Evolutionary conservation across 2,797 vertebrate species (phyloP), one percentile per base, ranked within the genome.

Genomic region (Semaprochilodus insignis): DNA sequence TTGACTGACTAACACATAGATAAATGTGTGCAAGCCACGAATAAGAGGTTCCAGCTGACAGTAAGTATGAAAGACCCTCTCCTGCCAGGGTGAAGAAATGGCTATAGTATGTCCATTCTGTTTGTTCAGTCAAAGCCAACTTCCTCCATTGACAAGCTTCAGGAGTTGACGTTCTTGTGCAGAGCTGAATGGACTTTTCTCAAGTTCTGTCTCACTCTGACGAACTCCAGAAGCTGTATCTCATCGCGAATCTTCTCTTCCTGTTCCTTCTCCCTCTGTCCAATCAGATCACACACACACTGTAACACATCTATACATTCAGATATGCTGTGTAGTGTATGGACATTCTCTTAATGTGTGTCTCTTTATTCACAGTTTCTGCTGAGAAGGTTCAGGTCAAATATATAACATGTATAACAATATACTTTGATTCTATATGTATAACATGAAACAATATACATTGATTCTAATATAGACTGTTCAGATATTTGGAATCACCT

Each of bases 191-290:
- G 92, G 65, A 93, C 94, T 90, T 94, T 94, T 84, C 83, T 92
- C 57, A 95, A 86, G 86, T 94, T 95, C 86, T 93, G 92, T 82
- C 91, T 89, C 25, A 95, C 93, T 86, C 89, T 78, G 23, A 94
- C 88, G 73, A 94, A 93, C 88, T 94, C 94, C 85, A 92, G 77
- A 52, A 93, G 69, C 77, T 94, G 92, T 27, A 88, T 80, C 27
- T 93, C 93, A 7, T 93, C 90, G 4, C 0, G 85, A 1, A 81
- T 11, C 55, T 84, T 89, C 69, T 90, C 87, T 57, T 91, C 90
- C 21, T 90, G 75, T 70, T 92, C 87, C 62, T 90, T 91, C 79
- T 93, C 91, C 79, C 7, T 90, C 94, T 94, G 86, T 70, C 2
- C 54, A 82, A 19, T 25, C 21, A 66, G 21, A 60, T 15, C 54